A percentile compares a stretch with the other conserved stretches of the same genome.
Conservation (phyloP, 1,140 invertebrate species). For the Globodera ellingtonae region DNA sequence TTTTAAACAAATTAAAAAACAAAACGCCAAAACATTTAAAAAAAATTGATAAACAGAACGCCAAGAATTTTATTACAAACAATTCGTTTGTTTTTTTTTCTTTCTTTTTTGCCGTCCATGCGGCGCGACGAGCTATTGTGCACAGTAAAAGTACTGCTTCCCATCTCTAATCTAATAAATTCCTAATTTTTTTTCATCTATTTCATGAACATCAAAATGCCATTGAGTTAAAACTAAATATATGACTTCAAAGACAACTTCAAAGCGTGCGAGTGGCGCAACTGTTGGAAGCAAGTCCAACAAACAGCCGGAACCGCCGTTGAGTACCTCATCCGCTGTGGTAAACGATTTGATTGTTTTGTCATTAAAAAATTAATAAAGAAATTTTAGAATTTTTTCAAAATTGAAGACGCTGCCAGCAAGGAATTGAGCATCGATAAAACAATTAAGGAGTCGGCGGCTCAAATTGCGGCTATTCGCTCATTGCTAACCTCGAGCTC, state of each 20-base stretch:
- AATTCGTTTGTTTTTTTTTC: too few species aligned
- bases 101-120: too few species aligned
- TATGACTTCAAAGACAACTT: constrained; percentile 1
- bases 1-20: too few species aligned
- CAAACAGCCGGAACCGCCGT: constrained; percentile 12
- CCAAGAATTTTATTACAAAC: too few species aligned
- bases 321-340: not conserved
- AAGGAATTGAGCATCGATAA: not conserved
- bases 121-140: too few species aligned
- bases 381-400: constrained; percentile 28
- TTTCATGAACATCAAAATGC: not conserved
- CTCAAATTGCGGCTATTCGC: constrained; percentile 10
- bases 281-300: not conserved
- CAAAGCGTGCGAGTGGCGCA: not conserved
- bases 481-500: constrained; percentile 4
- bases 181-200: not conserved
- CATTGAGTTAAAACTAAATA: too few species aligned
- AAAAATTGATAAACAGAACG: too few species aligned
- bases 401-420: constrained; percentile 30
- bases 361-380: not conserved
- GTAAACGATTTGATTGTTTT: not conserved
- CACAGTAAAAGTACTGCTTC: too few species aligned
- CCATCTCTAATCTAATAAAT: not conserved
- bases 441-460: constrained; percentile 8
- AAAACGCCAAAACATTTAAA: too few species aligned